Base-by-base conservation (phyloP, 2,888 invertebrate species). In the Julus scanicus region DNA sequence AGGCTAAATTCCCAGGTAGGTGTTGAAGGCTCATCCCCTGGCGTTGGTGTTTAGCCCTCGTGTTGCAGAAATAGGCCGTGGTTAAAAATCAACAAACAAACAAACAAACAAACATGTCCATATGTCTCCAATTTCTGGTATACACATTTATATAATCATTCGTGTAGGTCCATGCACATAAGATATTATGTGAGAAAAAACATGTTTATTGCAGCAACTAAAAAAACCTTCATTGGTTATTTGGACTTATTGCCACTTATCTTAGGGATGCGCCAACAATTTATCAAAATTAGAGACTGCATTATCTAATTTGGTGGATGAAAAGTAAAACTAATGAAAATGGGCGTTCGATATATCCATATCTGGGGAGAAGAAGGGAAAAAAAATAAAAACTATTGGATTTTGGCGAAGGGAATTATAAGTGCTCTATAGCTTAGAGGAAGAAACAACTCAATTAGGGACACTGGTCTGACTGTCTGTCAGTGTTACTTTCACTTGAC, bases 381-480 rank as follows among this genome's bases (percentile, higher is more conserved):
- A 29, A 29, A 29, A 29, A 80, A 80, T 80, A 80, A 80, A 80
- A 80, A 80, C 39, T 80, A 80, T 80, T 80, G 80, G 80, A 37
- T 80, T 80, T 80, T 80, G 80, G 80, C 37, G 13, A 15, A 80
- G 80, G 80, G 37, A 80, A 80, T 80, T 80, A 80, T 80, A 80
- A 80, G 80, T 80, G 80, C 80, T 15, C 80, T 80, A 29, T 29
- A 37, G 80, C 71, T 71, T 71, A 71, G 80, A 37, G 80, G 80
- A 80, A 80, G 80, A 80, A 80, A 80, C 80, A 80, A 80, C 80
- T 80, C 80, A 80, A 80, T 80, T 80, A 80, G 80, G 80, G 13
- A 37, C 80, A 80, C 80, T 37, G 80, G 13, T 80, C 80, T 39
- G 29, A 13, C 80, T 37, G 80, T 80, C 80, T 80, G 80, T 80